These are phyloP conservation scores for Labeo catla DNA, from an alignment of 2,113 vertebrate species.

Conservation along the genomic window DNA sequence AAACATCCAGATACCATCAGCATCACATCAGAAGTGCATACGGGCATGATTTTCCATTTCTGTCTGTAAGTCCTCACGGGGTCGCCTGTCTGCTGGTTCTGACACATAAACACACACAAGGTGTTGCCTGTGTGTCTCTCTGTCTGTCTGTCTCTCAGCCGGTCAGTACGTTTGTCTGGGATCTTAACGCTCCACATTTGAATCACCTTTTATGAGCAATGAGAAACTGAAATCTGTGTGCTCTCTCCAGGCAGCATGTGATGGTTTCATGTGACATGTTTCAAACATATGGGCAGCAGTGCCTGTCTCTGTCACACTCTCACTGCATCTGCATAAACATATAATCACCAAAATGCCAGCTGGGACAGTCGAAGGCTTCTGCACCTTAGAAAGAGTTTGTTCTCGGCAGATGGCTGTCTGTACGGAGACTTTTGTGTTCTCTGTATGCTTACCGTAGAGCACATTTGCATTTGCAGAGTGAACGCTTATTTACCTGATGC, in stretches of 20 bases:
- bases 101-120: neutral
- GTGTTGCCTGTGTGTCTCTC: neutral
- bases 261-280: neutral
- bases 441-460: neutral
- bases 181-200: neutral
- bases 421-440: neutral
- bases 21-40: slow-evolving; percentile 23
- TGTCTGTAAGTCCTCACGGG: neutral
- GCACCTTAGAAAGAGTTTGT: neutral
- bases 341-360: neutral
- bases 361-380: neutral
- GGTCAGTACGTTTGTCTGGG: neutral
- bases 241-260: neutral
- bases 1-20: slow-evolving; percentile 38
- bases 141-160: slow-evolving; percentile 8
- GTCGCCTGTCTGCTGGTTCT: neutral
- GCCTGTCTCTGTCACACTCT: neutral
- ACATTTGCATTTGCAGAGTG: neutral
- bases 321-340: neutral
- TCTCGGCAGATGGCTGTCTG: slow-evolving; percentile 1
- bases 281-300: neutral
- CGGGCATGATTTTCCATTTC: neutral
- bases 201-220: neutral
- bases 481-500: slow-evolving; percentile 1
- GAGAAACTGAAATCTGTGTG: neutral